Evolutionary conservation across 2,888 invertebrate species (phyloP).

Genomic region (Tridacna gigas): DNA sequence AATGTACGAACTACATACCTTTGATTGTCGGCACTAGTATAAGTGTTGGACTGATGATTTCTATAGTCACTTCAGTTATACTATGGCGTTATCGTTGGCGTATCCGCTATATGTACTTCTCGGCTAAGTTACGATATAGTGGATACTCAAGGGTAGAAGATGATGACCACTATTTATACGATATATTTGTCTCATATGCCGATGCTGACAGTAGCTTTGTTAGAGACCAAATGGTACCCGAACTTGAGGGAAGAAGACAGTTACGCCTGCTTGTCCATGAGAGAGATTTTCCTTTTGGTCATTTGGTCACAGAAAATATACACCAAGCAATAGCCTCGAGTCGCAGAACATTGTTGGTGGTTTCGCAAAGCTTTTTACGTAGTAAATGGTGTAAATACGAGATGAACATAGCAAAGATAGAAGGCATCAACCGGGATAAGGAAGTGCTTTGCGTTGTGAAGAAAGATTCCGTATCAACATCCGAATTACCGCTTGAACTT

Average conservation of each 20-base stretch:
- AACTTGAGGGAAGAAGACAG: constrained; percentile 41
- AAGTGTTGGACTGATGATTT: neutral
- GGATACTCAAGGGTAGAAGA: constrained; percentile 22
- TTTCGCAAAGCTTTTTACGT: constrained; percentile 42
- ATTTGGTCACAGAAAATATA: constrained; percentile 52
- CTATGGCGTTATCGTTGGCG: constrained; percentile 49
- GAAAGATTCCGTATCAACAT: neutral
- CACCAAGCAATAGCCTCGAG: constrained; percentile 46
- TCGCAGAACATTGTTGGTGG: constrained; percentile 43
- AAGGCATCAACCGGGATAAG: neutral
- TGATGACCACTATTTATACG: constrained; percentile 20
- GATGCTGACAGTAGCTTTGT: constrained; percentile 42
- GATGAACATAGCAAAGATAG: constrained; percentile 11
- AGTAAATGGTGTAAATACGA: constrained; percentile 55
- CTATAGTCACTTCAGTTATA: neutral
- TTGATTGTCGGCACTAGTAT: neutral
- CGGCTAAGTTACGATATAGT: constrained; percentile 34
- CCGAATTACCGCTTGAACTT: neutral
- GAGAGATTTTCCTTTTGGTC: constrained; percentile 50
- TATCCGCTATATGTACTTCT: constrained; percentile 54
- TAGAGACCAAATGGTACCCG: constrained; percentile 28
- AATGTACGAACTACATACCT: neutral
- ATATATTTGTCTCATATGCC: constrained; percentile 55
- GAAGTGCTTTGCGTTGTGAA: neutral
- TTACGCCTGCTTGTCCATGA: constrained; percentile 48